Evolutionary conservation across 2,888 invertebrate genomes (phyloP).

Genomic region (Arrhopalites spinosus): DNA sequence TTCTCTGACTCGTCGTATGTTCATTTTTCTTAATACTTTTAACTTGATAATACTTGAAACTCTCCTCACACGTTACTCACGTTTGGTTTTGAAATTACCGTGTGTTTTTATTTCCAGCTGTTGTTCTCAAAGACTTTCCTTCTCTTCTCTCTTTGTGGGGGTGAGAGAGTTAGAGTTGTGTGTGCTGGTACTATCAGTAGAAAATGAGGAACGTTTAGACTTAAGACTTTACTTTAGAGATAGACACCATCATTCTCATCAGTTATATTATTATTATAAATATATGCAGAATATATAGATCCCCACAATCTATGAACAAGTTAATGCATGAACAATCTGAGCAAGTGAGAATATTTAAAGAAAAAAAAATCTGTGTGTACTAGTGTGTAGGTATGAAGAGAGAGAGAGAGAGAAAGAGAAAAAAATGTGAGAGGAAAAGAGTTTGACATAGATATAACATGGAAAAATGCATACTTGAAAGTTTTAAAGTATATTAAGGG

Average conservation of each 20-base stretch:
- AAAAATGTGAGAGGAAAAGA: not conserved
- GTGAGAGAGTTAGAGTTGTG: conserved; percentile 22
- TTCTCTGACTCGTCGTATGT: conserved; percentile 10
- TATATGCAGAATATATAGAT: not conserved
- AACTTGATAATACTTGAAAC: conserved; percentile 9
- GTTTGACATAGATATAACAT: not conserved
- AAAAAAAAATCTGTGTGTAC: not conserved
- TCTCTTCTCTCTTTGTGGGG: conserved; percentile 42
- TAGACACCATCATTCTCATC: conserved; percentile 6
- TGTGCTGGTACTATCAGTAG: not conserved
- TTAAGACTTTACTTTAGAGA: no score
- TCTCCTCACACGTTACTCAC: conserved; percentile 26
- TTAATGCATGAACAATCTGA: conserved; percentile 3
- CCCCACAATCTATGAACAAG: not conserved
- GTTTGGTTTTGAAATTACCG: conserved; percentile 61
- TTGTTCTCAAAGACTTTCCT: conserved; percentile 40
- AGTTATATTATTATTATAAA: not conserved
- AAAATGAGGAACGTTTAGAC: no score
- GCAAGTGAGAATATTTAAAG: not conserved
- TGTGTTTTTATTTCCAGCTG: conserved; percentile 50
- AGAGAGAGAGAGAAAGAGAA: not conserved
- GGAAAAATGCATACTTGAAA: not conserved
- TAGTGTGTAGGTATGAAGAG: not conserved
- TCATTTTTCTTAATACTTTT: conserved; percentile 40
- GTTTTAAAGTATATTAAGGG: not conserved